These are phyloP conservation scores for Pavo muticus DNA, from an alignment of 2,113 vertebrate species.

Conservation along the genomic window DNA sequence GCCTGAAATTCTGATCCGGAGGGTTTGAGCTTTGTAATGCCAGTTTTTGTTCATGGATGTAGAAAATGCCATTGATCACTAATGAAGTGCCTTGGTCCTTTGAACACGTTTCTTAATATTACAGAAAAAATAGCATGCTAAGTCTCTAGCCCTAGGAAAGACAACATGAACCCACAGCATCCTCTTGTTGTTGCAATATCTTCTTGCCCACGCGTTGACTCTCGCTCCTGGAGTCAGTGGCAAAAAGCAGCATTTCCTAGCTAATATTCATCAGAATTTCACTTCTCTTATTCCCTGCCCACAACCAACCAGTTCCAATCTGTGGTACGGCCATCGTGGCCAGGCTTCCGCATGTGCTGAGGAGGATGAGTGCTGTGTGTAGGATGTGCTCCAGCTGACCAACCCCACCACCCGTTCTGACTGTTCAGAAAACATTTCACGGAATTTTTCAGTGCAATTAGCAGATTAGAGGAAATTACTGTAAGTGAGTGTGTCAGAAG, in stretches of 20 bases:
- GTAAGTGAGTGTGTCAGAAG: background rate
- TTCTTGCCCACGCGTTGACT: background rate
- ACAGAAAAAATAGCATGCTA: fast-evolving
- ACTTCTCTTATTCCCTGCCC: background rate
- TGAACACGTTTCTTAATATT: background rate
- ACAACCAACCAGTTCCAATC: background rate
- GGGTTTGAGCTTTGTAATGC: background rate
- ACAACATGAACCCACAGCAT: background rate
- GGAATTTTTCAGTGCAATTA: background rate
- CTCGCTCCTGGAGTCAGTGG: background rate
- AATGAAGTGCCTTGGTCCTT: background rate
- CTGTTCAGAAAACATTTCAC: background rate
- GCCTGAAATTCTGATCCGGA: background rate
- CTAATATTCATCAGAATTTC: background rate
- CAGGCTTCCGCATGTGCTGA: background rate
- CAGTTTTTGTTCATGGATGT: fast-evolving
- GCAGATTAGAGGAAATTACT: background rate
- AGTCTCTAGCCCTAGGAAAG: background rate
- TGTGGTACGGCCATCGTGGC: fast-evolving
- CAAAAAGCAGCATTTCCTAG: background rate
- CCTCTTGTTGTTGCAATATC: background rate
- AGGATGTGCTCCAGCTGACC: background rate
- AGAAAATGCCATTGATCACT: background rate
- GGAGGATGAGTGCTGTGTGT: background rate
- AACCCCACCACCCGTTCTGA: background rate